Evolutionary conservation across 1,140 invertebrate genomes (phyloP), one percentile per base, ranked within the genome.

Genomic region (Neuroterus valhalla): DNA sequence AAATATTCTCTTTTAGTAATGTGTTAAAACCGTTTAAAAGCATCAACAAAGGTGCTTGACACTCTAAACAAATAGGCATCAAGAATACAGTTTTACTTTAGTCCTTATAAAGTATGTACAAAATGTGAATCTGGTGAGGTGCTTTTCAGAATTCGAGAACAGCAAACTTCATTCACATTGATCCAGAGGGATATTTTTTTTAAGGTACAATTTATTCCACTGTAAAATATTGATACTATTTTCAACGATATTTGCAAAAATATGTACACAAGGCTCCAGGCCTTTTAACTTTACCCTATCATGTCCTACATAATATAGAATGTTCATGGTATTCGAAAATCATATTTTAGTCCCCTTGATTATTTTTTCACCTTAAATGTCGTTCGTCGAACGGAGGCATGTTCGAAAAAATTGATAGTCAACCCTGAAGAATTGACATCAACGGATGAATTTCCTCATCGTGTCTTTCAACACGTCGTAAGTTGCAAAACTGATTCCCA

Each of bases 401-500:
- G 6, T 38, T 38, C 31, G 4, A 62, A 62, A 26, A n/a, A 6
- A 31, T 31, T 15, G 3, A 31, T 0, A n/a, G 15, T 4, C 26
- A 26, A 12, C n/a, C 14, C 8, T 48, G 8, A 48, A n/a, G 15
- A 23, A 68, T 62, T 44, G 52, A 11, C 50, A 74, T 79, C 75
- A 82, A 74, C 75, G 79, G 14, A 84, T 23, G 70, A 88, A 26
- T 66, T 83, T 86, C 43, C 88, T 84, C 76, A 96, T 86, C 68
- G 90, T 89, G 69, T 93, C 91, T 77, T 94, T 94, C 31, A 96
- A 94, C 21, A 93, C 89, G 88, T 99, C 98, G 88, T 99, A 99
- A 0, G 96, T 97, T 3, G 97, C 95, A 91, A 99, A 99, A 87
- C 97, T 98, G 76, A 99, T 97, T 48, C 98, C 98, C n/a, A 98